A percentile compares a stretch with the other conserved stretches of the same genome.
These are phyloP conservation scores for Harmothoe impar DNA, from an alignment of 2,888 invertebrate genomes.

Conservation along the genomic window DNA sequence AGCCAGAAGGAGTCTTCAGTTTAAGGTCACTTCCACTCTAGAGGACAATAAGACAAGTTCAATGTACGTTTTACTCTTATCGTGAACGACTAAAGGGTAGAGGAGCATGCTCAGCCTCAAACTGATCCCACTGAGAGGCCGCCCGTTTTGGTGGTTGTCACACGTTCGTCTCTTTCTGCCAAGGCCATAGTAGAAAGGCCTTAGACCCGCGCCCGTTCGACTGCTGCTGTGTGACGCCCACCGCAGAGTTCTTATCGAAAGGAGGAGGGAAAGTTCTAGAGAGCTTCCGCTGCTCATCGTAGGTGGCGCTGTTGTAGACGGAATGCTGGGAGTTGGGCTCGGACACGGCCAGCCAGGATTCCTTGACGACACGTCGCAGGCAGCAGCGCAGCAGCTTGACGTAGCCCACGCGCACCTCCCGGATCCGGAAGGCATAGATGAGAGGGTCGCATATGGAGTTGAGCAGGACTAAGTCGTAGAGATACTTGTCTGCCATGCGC, in stretches of 20 bases:
- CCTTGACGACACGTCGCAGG: conserved; percentile 30
- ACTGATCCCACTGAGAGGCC: conserved; percentile 36
- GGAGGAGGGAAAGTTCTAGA: neutral
- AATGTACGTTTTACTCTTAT: neutral
- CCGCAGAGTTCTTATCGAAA: neutral
- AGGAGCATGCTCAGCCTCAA: conserved; percentile 55
- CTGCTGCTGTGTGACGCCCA: neutral
- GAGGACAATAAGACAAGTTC: neutral
- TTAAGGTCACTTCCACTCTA: neutral
- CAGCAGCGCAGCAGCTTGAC: conserved; percentile 58
- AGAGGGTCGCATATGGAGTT: conserved; percentile 70
- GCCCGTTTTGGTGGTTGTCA: conserved; percentile 32
- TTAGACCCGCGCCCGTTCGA: neutral
- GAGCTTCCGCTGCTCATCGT: conserved; percentile 27
- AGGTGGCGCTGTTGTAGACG: conserved; percentile 16
- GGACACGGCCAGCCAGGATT: conserved; percentile 36
- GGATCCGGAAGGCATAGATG: conserved; percentile 69
- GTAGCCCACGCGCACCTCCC: conserved; percentile 69
- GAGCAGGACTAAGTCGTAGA: conserved; percentile 67
- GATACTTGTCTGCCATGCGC: conserved; percentile 62
- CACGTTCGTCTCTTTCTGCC: conserved; percentile 53
- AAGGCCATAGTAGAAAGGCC: neutral
- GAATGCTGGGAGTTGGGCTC: conserved; percentile 34
- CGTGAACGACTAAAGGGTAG: conserved; percentile 14
- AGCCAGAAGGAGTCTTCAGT: neutral